These are phyloP conservation scores for Microctenopoma stevenorrisi DNA, from an alignment of 2,797 vertebrate species.

Conservation along the genomic window DNA sequence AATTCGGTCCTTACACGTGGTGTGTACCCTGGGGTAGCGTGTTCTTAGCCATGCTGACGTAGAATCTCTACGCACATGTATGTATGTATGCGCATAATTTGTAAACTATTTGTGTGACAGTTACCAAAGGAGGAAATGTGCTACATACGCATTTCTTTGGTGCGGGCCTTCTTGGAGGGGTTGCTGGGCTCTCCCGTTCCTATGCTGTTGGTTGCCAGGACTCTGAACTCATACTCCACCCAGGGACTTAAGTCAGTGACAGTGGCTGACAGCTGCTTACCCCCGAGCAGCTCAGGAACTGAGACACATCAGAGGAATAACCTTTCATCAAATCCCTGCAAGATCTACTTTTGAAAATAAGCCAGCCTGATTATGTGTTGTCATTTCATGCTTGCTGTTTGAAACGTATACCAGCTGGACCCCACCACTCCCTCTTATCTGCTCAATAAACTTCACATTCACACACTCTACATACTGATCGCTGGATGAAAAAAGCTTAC, in stretches of 20 bases:
- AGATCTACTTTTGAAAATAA: constrained; percentile 51
- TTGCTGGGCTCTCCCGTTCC: constrained; percentile 94
- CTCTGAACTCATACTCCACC: constrained; percentile 95
- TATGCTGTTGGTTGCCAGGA: constrained; percentile 90
- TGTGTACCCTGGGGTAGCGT: not conserved
- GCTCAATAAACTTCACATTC: constrained; percentile 16
- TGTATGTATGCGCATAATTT: not conserved
- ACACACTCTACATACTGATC: constrained; percentile 13
- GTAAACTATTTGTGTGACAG: constrained; percentile 12
- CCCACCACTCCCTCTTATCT: constrained; percentile 2
- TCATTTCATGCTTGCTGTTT: constrained; percentile 36
- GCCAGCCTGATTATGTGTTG: constrained; percentile 49
- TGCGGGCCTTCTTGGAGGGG: constrained; percentile 89
- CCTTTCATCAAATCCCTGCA: constrained; percentile 59
- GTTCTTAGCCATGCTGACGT: constrained; percentile 4
- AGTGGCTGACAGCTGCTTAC: constrained; percentile 88
- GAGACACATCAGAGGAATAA: constrained; percentile 64
- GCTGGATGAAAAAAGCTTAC: constrained; percentile 71
- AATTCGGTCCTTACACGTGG: constrained; percentile 12
- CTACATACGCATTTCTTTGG: constrained; percentile 90
- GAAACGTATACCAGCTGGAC: constrained; percentile 23
- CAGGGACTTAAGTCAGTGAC: constrained; percentile 92
- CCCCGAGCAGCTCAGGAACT: constrained; percentile 90
- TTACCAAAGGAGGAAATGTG: constrained; percentile 9
- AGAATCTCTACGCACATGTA: not conserved